A percentile compares a stretch with the other conserved stretches of the same genome.
phyloP scores from a whole-genome alignment of 2,113 vertebrate genomes.

The western clawed frog (Xenopus tropicalis) region DNA sequence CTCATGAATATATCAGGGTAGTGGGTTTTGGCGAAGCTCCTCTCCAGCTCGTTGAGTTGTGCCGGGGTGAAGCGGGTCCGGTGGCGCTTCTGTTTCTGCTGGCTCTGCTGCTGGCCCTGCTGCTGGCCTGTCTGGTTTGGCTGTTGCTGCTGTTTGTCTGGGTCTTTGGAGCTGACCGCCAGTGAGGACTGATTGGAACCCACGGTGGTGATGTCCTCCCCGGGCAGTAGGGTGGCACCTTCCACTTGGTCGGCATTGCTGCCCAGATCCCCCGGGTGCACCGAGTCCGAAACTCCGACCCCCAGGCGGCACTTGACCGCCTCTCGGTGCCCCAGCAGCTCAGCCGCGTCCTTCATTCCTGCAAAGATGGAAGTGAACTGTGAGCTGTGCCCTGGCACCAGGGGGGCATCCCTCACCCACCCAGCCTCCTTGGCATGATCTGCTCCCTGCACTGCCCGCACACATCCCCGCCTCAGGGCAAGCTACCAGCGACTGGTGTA shows the following conservation, averaged over 20 bases:
- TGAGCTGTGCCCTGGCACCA: background rate
- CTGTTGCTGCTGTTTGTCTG: slow-evolving; percentile 81
- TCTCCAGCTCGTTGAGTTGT: slow-evolving; percentile 93
- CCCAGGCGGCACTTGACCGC: slow-evolving; percentile 89
- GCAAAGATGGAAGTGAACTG: slow-evolving; percentile 54
- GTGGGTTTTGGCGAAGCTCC: slow-evolving; percentile 94
- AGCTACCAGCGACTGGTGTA: background rate
- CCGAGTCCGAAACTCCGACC: slow-evolving; percentile 81
- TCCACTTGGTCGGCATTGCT: slow-evolving; percentile 86
- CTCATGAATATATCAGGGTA: slow-evolving; percentile 97
- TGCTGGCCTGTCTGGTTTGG: slow-evolving; percentile 69
- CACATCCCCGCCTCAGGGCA: slow-evolving; percentile 1
- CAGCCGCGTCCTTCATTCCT: slow-evolving; percentile 98
- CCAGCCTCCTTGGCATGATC: background rate
- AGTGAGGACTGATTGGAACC: slow-evolving; percentile 84
- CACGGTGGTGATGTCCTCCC: slow-evolving; percentile 86
- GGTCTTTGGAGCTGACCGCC: slow-evolving; percentile 86
- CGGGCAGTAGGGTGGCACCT: slow-evolving; percentile 86
- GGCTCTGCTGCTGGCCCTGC: slow-evolving; percentile 76
- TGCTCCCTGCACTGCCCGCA: background rate
- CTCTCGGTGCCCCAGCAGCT: slow-evolving; percentile 92
- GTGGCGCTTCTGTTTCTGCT: slow-evolving; percentile 91
- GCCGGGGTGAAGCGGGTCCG: slow-evolving; percentile 93
- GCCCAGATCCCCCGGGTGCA: slow-evolving; percentile 88
- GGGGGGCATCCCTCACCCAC: background rate